Base-by-base conservation (phyloP, 53 echinoderm and acorn worm species). In the Antedon mediterranea region DNA sequence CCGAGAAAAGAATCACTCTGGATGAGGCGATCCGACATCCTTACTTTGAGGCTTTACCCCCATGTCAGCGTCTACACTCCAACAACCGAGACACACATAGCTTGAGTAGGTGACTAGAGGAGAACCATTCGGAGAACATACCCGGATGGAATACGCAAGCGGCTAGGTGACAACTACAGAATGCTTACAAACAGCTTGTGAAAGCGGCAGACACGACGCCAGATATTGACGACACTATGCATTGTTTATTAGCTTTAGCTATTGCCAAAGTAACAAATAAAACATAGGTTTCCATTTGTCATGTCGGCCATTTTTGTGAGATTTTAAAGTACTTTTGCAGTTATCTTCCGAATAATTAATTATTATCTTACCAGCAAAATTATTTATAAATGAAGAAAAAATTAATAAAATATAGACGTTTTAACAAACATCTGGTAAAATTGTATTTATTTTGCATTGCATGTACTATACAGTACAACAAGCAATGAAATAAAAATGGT, bases 41-140 rank as follows among this genome's bases (percentile, higher is more conserved):
- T 0, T 98, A 80, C 87, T 98, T 93, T 37, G 77, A 86, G 18
- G 86, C 82, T 15, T 76, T 90, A 27, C 81, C 82, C 0, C 76
- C 37, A 20, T 86, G 89, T 72, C 89, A 89, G 44, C 78, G 89
- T 32, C 28, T 87, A 33, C 79, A 87, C 57, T 92, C 85, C 11
- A 57, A 15, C 57, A 81, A 72, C 28, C 73, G 94, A 74, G 87
- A 89, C 79, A 85, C 91, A 30, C 94, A 94, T 74, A 91, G 94
- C 29, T 80, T 94, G 30, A 94, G 94, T 72, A 94, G 94, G 94
- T 94, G 91, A 94, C 91, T 80, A 72, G 77, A 79, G 79, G 77
- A 75, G 31, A 43, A 26, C 57, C 57, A 57, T 57, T 26, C 57
- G 23, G 57, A 57, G 7, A 26, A 57, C 23, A 18, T 57, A 57